A percentile compares a stretch with the other conserved stretches of the same genome.
These are phyloP conservation scores for Dione vanillae DNA, from an alignment of 2,888 invertebrate species.

Conservation along the genomic window DNA sequence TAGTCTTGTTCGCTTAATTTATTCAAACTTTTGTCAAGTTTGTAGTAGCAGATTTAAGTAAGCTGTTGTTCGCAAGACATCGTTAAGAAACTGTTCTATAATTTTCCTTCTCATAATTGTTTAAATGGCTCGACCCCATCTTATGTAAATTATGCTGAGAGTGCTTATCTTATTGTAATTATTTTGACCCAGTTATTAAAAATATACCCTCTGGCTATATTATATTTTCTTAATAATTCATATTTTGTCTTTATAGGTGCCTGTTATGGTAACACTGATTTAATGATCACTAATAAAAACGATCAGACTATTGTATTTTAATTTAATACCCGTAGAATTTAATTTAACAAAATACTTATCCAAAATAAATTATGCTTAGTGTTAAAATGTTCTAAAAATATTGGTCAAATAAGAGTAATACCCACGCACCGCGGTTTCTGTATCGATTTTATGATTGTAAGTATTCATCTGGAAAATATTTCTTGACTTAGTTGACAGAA, in stretches of 20 bases:
- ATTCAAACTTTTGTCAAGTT: constrained; percentile 17
- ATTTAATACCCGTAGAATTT: too few relatives aligned
- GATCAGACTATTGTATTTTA: too few relatives aligned
- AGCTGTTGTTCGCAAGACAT: constrained; percentile 11
- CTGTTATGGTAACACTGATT: not conserved
- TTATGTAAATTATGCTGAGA: constrained; percentile 55
- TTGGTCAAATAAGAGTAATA: too few relatives aligned
- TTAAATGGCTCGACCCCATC: constrained; percentile 51
- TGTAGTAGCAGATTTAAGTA: constrained; percentile 16
- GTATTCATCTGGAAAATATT: too few relatives aligned
- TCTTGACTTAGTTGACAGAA: too few relatives aligned
- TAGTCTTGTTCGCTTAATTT: not conserved
- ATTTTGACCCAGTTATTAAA: constrained; percentile 39
- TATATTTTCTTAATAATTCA: constrained; percentile 1
- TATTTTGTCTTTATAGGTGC: not conserved
- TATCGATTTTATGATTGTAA: too few relatives aligned
- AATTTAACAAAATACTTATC: too few relatives aligned
- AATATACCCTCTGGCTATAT: constrained; percentile 35
- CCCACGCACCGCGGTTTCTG: too few relatives aligned
- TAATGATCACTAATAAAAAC: too few relatives aligned
- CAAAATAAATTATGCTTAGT: too few relatives aligned
- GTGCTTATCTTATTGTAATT: constrained; percentile 62
- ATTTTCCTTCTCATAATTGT: constrained; percentile 49
- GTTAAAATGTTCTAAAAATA: too few relatives aligned
- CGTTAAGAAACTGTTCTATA: constrained; percentile 17